A percentile compares a stretch with the other conserved stretches of the same genome.
Evolutionary conservation across 2,797 vertebrate genomes (phyloP).

Genomic region (Brachyalestes nurse): DNA sequence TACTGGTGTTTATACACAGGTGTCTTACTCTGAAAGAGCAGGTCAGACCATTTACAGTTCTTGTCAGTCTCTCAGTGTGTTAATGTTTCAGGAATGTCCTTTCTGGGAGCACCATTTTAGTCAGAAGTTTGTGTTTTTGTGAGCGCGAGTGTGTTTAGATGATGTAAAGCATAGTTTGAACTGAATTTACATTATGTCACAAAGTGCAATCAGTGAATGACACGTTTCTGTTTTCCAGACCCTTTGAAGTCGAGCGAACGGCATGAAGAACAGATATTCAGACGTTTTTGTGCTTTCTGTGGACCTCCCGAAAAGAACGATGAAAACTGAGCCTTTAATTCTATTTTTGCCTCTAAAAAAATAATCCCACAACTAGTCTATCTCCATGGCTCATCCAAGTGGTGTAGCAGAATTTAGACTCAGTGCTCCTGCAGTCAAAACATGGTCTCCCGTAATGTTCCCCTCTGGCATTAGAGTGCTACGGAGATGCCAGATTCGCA

Average conservation of each 20-base stretch:
- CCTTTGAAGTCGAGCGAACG: slow-evolving; percentile 23
- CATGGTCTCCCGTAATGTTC: slow-evolving; percentile 59
- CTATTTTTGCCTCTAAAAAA: slow-evolving; percentile 55
- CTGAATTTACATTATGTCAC: background rate
- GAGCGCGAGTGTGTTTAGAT: background rate
- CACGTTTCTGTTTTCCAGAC: background rate
- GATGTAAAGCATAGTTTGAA: slow-evolving; percentile 2
- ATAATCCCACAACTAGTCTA: slow-evolving; percentile 62
- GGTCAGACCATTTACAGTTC: background rate
- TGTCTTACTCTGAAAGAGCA: background rate
- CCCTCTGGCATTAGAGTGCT: slow-evolving; percentile 52
- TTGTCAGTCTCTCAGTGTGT: background rate
- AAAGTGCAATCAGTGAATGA: background rate
- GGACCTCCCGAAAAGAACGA: slow-evolving; percentile 55
- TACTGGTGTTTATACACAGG: slow-evolving; percentile 11
- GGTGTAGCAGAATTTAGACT: slow-evolving; percentile 57
- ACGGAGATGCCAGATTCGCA: slow-evolving; percentile 55
- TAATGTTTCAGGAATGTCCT: slow-evolving; percentile 1
- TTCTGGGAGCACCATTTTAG: background rate
- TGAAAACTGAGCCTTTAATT: slow-evolving; percentile 61
- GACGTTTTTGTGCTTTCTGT: slow-evolving; percentile 31
- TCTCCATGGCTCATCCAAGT: slow-evolving; percentile 56
- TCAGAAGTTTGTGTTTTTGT: background rate
- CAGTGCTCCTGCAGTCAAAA: slow-evolving; percentile 67
- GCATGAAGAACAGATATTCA: slow-evolving; percentile 24